Evolutionary conservation across 2,888 invertebrate species (phyloP).

Genomic region (Drosophila cracens): DNA sequence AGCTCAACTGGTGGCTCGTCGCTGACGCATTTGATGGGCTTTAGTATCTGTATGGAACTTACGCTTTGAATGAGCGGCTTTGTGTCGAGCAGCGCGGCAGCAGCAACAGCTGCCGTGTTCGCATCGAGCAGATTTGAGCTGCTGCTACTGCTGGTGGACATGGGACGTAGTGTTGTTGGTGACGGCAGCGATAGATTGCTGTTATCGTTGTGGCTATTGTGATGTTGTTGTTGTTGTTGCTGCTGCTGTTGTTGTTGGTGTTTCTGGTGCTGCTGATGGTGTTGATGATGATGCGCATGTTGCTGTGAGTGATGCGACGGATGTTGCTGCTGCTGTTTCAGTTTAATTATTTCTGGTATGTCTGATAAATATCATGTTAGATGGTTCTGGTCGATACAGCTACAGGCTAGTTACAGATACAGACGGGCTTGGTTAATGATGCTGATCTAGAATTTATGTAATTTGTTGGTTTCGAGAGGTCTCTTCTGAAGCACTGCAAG

Average conservation of each 20-base stretch:
- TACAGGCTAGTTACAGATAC: background rate
- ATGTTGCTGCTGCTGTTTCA: constrained; percentile 58
- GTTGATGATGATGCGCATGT: constrained; percentile 56
- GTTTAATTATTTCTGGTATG: background rate
- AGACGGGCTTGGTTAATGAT: background rate
- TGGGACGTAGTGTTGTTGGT: constrained; percentile 86
- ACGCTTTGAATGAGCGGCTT: constrained; percentile 91
- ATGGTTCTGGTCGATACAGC: background rate
- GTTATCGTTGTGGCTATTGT: constrained; percentile 84
- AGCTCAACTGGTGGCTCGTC: constrained; percentile 25
- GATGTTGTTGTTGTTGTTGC: constrained; percentile 51
- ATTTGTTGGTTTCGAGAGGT: background rate
- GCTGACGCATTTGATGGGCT: constrained; percentile 8
- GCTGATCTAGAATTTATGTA: background rate
- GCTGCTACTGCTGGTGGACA: constrained; percentile 81
- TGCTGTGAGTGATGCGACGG: constrained; percentile 44
- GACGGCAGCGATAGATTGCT: constrained; percentile 92
- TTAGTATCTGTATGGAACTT: constrained; percentile 86
- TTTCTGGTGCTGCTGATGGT: constrained; percentile 65
- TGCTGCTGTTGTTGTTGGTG: constrained; percentile 45
- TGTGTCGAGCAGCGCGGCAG: constrained; percentile 87
- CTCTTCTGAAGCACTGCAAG: background rate
- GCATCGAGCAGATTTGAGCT: constrained; percentile 85
- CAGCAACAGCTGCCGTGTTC: constrained; percentile 85
- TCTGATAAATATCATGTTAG: background rate